Evolutionary conservation across 2,888 invertebrate species (phyloP).

Genomic region (Xanthorhoe designata): DNA sequence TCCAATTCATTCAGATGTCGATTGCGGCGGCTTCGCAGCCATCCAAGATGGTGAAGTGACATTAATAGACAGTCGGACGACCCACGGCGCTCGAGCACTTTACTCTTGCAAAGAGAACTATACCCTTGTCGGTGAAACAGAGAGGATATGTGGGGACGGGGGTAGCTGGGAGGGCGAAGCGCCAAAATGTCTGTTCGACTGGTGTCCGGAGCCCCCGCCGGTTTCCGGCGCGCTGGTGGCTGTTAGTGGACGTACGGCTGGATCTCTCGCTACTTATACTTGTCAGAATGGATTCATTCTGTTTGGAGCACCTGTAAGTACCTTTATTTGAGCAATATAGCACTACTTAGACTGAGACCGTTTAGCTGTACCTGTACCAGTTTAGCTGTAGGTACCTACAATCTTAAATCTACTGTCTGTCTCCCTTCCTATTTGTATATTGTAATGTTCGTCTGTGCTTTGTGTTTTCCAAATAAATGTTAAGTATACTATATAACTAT

Average conservation of each 20-base stretch:
- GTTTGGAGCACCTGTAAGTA: neutral
- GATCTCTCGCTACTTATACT: conserved; percentile 91
- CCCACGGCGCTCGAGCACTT: conserved; percentile 90
- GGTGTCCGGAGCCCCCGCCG: conserved; percentile 94
- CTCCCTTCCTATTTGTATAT: too few relatives aligned
- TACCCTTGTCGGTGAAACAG: conserved; percentile 91
- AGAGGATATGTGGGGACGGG: conserved; percentile 89
- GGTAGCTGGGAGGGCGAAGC: conserved; percentile 92
- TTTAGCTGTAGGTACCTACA: too few relatives aligned
- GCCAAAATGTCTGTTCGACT: conserved; percentile 93
- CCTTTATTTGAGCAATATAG: neutral
- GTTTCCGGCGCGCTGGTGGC: conserved; percentile 91
- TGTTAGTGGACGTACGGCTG: conserved; percentile 90
- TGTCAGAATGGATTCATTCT: conserved; percentile 93
- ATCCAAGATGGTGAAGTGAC: conserved; percentile 90
- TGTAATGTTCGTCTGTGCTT: too few relatives aligned
- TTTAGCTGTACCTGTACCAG: too few relatives aligned
- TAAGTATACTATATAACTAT: too few relatives aligned
- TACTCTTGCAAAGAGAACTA: conserved; percentile 94
- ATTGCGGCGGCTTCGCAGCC: conserved; percentile 89
- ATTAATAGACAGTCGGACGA: conserved; percentile 89
- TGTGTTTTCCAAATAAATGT: too few relatives aligned
- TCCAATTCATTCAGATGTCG: conserved; percentile 87
- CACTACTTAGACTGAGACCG: too few relatives aligned
- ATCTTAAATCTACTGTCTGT: too few relatives aligned